A percentile compares a stretch with the other conserved stretches of the same genome.
Conservation (phyloP, 1,140 invertebrate species). For the Sipha flava region DNA sequence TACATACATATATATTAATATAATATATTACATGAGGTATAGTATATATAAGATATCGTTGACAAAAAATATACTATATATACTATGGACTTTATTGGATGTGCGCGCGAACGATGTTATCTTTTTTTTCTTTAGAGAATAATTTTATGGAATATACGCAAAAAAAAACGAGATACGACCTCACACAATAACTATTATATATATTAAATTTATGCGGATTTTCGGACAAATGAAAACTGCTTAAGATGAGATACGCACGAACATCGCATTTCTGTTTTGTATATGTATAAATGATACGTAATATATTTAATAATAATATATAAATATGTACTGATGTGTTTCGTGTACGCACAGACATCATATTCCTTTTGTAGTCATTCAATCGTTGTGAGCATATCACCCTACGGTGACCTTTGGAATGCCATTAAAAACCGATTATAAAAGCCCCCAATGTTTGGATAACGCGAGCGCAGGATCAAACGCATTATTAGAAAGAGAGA, state of each 20-base stretch:
- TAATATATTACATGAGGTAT: too few relatives aligned
- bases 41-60: too few relatives aligned
- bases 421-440: conserved; percentile 16
- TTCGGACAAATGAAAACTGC: not conserved
- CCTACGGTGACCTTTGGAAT: not conserved
- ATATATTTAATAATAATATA: too few relatives aligned
- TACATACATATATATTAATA: not conserved
- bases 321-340: too few relatives aligned
- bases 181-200: not conserved
- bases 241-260: not conserved
- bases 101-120: too few relatives aligned
- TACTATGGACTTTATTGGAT: too few relatives aligned
- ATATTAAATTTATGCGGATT: not conserved
- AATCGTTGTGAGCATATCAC: not conserved
- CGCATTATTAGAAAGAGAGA: not conserved
- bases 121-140: not conserved
- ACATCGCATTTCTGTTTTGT: not conserved
- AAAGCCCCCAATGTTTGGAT: not conserved
- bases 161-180: not conserved
- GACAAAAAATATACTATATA: too few relatives aligned
- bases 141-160: too few relatives aligned
- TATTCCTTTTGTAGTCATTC: not conserved
- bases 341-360: too few relatives aligned
- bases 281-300: not conserved
- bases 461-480: not conserved